Base-by-base conservation (phyloP, 1,140 invertebrate genomes). In the Euura lappo region DNA sequence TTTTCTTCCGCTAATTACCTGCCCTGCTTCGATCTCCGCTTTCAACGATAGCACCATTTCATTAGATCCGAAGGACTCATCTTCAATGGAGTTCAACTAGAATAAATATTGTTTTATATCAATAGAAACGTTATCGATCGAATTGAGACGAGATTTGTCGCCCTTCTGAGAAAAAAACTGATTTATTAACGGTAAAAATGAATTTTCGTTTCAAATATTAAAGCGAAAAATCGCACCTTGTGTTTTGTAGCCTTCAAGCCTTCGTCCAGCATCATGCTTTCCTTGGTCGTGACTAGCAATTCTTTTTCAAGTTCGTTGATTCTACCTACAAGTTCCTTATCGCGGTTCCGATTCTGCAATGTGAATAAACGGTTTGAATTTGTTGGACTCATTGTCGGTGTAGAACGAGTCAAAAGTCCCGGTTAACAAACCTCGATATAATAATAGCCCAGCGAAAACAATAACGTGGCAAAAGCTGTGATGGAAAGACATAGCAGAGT, bases 381-480 rank as follows among this genome's bases (percentile, higher is more conserved):
- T n/a, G 42, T 74, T 11, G 42, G 28, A 28, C 28, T 28, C 28
- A 28, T 28, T 28, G 28, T 28, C 28, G 28, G 28, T 28, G 28
- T 28, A 28, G 28, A 28, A 28, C 28, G 28, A 28, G n/a, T n/a
- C n/a, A n/a, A n/a, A n/a, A n/a, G n/a, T n/a, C 28, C 28, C 28
- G 28, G 1, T 28, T 28, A 64, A 84, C 73, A 65, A 75, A 83
- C 88, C 83, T 94, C 93, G 76, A 94, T 91, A 76, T 92, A 92
- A 84, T 94, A 93, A 85, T 94, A 94, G 43, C 92, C 93, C 70
- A 94, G 90, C n/a, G 91, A 91, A 79, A 95, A 94, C 71, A 93
- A 82, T 11, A 94, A 82, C 6, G 92, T 91, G 4, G 92, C 91
- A 60, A 90, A 83, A n/a, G 93, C 92, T 67, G 93, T 92, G 70